phyloP scores from a whole-genome alignment of 2,888 invertebrate genomes.

The Pseudeuparius sepicola region DNA sequence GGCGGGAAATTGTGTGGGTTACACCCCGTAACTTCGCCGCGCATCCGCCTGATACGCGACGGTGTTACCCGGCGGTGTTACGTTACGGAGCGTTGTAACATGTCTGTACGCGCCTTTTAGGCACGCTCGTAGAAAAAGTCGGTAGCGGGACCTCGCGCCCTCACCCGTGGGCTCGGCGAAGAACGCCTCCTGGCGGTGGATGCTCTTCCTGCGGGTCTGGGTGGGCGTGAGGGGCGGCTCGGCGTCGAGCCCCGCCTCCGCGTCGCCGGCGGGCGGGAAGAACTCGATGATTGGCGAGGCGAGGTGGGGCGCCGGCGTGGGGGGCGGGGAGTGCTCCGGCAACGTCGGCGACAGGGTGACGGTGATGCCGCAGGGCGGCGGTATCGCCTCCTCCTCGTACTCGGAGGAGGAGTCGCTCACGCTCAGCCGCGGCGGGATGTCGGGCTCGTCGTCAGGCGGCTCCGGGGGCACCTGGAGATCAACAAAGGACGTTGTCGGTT shows the following conservation, averaged over 20 bases:
- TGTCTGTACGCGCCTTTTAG: too few relatives aligned
- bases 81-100: too few relatives aligned
- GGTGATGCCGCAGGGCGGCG: conserved; percentile 49
- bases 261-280: conserved; percentile 41
- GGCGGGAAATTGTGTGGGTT: too few relatives aligned
- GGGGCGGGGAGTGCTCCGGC: conserved; percentile 36
- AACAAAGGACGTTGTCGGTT: too few relatives aligned
- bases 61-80: too few relatives aligned
- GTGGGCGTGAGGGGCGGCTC: conserved; percentile 31
- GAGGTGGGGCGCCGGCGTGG: conserved; percentile 30
- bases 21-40: too few relatives aligned
- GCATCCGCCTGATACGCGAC: too few relatives aligned
- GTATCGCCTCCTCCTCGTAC: conserved; percentile 32
- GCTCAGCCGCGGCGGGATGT: conserved; percentile 29
- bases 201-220: conserved; percentile 54
- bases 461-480: too few relatives aligned
- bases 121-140: too few relatives aligned
- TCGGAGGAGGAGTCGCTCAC: conserved; percentile 45
- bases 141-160: background rate
- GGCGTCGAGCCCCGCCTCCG: background rate
- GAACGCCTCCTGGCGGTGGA: conserved; percentile 74
- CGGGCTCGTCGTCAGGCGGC: conserved; percentile 23
- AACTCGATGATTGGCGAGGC: conserved; percentile 49
- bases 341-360: conserved; percentile 49
- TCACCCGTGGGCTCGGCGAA: conserved; percentile 57